These are phyloP conservation scores for Oxyruncus cristatus DNA, from an alignment of 2,113 vertebrate genomes.

Conservation along the genomic window DNA sequence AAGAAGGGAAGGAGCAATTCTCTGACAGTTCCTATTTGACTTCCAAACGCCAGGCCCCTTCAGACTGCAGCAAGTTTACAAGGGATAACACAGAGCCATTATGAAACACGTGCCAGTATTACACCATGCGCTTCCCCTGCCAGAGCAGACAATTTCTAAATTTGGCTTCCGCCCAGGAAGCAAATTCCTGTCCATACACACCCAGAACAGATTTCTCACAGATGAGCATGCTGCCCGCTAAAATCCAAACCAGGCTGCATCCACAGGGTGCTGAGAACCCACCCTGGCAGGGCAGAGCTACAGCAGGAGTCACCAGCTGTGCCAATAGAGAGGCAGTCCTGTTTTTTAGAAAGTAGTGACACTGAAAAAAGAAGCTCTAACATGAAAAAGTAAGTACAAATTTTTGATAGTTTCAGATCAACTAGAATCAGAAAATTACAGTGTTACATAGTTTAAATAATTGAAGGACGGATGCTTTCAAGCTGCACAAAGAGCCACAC, in stretches of 20 bases:
- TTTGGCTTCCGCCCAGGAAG: neutral
- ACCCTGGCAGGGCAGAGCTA: neutral
- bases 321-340: rapidly evolving
- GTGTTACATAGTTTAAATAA: neutral
- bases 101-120: neutral
- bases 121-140: rapidly evolving
- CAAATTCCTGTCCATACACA: slow-evolving; percentile 22
- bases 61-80: neutral
- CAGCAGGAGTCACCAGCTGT: neutral
- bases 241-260: neutral
- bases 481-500: neutral
- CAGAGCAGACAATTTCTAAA: neutral
- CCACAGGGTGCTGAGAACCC: neutral
- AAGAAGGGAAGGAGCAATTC: neutral
- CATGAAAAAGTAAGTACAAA: neutral
- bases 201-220: slow-evolving; percentile 24
- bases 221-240: neutral
- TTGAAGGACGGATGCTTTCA: neutral
- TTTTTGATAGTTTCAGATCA: neutral
- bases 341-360: neutral
- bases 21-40: neutral
- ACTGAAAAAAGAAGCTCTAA: neutral
- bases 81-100: neutral
- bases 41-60: neutral
- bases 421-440: neutral